Evolutionary conservation across 2,888 invertebrate species (phyloP), one percentile per base, ranked within the genome.

Genomic region (Eubasilissa splendida): DNA sequence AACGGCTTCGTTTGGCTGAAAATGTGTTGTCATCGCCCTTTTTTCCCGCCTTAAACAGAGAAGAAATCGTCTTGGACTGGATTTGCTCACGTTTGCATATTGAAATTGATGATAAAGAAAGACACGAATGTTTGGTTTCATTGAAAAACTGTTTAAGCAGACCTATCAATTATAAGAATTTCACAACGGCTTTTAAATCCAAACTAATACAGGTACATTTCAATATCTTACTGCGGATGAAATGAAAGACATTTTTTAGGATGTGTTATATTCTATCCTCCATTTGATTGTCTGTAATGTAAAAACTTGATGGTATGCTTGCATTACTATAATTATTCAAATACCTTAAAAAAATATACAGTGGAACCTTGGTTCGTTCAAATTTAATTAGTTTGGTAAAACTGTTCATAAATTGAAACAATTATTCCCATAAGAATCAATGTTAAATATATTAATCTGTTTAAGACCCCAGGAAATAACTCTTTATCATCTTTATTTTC

Each of bases 1-100:
- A 92, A 85, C 88, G 92, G 8, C 86, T 92, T 2, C 90, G 91
- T 83, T 86, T 92, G 0, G 92, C 92, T 0, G 90, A 89, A 84
- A 92, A 92, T 86, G 88, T 90, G 1, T 88, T 91, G 3, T 86
- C 87, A 10, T 89, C 90, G 0, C 86, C 89, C 12, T 89, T 91
- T 84, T 88, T 92, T 65, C 89, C 91, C 0, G 86, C 90, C 0
- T 87, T 88, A 3, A 88, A 89, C 0, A 92, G 91, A 85, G 91
- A 92, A 82, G 88, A 91, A 75, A 86, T 91, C 3, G 87, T 92
- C 14, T 87, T 90, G 0, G 88, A 89, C 71, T 92, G 92, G 92
- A 85, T 92, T 1, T 87, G 89, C 42, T 79, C 86, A 84, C 52
- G 88, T 85, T 85, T 80, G 86, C 86, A 71, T 52, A 10, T 42